Conservation (phyloP, 2,888 invertebrate species). For the Pachycephus smyrnensis region DNA sequence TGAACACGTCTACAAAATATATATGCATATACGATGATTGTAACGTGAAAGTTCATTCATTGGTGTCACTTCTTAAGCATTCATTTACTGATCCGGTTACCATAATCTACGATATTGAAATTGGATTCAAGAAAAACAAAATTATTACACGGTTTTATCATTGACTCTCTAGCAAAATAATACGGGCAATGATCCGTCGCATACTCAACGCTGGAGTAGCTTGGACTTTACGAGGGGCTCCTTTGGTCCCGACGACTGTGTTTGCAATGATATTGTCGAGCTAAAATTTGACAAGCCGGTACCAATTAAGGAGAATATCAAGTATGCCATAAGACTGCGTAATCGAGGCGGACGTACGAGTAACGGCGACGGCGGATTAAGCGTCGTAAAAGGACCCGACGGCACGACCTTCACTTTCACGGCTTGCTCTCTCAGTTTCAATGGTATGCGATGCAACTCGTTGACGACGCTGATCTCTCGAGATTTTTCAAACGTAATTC, state of each 20-base stretch:
- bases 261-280: slow-evolving; percentile 85
- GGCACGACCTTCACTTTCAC: slow-evolving; percentile 91
- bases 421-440: slow-evolving; percentile 92
- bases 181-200: slow-evolving; percentile 71
- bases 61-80: too few relatives aligned
- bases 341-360: slow-evolving; percentile 93
- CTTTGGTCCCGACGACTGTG: slow-evolving; percentile 86
- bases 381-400: slow-evolving; percentile 91
- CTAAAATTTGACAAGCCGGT: slow-evolving; percentile 92
- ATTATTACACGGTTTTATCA: too few relatives aligned
- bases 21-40: too few relatives aligned
- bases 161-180: slow-evolving; percentile 65
- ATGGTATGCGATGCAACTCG: slow-evolving; percentile 71
- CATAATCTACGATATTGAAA: too few relatives aligned
- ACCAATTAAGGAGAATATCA: slow-evolving; percentile 87
- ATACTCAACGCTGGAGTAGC: slow-evolving; percentile 88
- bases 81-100: too few relatives aligned
- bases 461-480: not conserved
- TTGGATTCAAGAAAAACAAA: not conserved
- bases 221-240: slow-evolving; percentile 86
- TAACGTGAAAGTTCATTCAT: too few relatives aligned
- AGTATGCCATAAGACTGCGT: slow-evolving; percentile 89
- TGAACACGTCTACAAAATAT: too few relatives aligned
- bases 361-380: slow-evolving; percentile 93
- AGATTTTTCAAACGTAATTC: slow-evolving; percentile 6